phyloP scores from a whole-genome alignment of 2,888 invertebrate genomes.

The Leptinotarsa juncta region DNA sequence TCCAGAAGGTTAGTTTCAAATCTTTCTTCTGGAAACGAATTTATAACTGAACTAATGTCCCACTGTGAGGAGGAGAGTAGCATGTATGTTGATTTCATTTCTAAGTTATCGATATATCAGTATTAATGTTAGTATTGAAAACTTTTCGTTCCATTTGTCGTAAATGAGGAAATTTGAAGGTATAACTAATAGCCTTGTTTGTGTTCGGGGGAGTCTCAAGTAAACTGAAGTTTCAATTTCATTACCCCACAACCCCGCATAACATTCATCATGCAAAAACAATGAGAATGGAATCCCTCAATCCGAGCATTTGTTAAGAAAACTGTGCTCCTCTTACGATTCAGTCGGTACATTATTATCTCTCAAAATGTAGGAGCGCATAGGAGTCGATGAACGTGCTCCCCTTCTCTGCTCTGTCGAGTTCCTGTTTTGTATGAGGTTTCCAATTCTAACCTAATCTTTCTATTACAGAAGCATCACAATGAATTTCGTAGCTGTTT shows the following conservation, averaged over 20 bases:
- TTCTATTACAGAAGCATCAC: slow-evolving; percentile 57
- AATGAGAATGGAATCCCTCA: background rate
- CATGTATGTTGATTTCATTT: too few relatives aligned
- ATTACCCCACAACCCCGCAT: background rate
- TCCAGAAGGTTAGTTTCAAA: too few relatives aligned
- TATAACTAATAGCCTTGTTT: too few relatives aligned
- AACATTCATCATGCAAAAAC: background rate
- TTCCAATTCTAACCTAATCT: slow-evolving; percentile 58
- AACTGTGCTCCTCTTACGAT: slow-evolving; percentile 1
- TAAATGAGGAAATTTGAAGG: too few relatives aligned
- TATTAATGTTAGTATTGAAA: too few relatives aligned
- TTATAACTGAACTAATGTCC: too few relatives aligned
- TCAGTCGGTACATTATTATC: slow-evolving; percentile 3
- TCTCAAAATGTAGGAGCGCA: slow-evolving; percentile 6
- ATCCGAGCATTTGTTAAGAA: background rate
- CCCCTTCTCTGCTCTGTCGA: slow-evolving; percentile 40
- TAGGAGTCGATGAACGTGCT: slow-evolving; percentile 34
- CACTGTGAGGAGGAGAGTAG: too few relatives aligned
- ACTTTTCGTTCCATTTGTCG: too few relatives aligned
- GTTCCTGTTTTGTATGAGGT: slow-evolving; percentile 49
- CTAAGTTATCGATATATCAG: too few relatives aligned
- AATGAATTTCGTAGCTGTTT: slow-evolving; percentile 53
- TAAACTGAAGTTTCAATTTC: background rate
- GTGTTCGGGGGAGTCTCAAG: too few relatives aligned
- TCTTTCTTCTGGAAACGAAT: too few relatives aligned